phyloP scores from a whole-genome alignment of 30 jellyfish, hydroid and myxozoan genomes.

The Chironex yamaguchii region DNA sequence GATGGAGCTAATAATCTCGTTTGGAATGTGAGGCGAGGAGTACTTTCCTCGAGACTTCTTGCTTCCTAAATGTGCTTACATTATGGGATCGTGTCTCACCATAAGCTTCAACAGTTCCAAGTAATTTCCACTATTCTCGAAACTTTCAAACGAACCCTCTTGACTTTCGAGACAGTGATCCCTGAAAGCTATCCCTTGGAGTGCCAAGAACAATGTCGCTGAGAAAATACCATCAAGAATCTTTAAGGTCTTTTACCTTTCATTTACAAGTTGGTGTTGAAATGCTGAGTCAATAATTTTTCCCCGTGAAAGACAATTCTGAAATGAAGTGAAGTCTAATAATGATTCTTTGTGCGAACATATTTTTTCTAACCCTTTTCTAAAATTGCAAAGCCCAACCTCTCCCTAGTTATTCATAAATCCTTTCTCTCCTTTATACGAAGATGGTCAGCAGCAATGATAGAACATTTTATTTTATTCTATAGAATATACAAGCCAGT shows the following conservation, averaged over 20 bases:
- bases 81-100: conserved; percentile 45
- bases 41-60: conserved; percentile 60
- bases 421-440: conserved; percentile 26
- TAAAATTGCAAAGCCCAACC: conserved; percentile 24
- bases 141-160: conserved; percentile 24
- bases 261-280: conserved; percentile 14
- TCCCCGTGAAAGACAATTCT: conserved; percentile 28
- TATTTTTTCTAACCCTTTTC: conserved; percentile 17
- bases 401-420: conserved; percentile 15
- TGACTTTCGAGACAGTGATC: conserved; percentile 65
- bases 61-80: conserved; percentile 65
- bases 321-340: neutral
- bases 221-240: conserved; percentile 54
- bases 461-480: conserved; percentile 22
- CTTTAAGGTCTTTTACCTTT: conserved; percentile 30
- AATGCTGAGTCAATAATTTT: conserved; percentile 24
- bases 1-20: conserved; percentile 46
- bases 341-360: conserved; percentile 8
- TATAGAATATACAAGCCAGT: conserved; percentile 18
- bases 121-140: conserved; percentile 65
- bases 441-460: conserved; percentile 29
- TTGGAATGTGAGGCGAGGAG: conserved; percentile 64
- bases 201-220: conserved; percentile 62
- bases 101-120: conserved; percentile 61
- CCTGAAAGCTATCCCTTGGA: conserved; percentile 61